Conservation (phyloP, 2,797 vertebrate genomes). For the Betta splendens region DNA sequence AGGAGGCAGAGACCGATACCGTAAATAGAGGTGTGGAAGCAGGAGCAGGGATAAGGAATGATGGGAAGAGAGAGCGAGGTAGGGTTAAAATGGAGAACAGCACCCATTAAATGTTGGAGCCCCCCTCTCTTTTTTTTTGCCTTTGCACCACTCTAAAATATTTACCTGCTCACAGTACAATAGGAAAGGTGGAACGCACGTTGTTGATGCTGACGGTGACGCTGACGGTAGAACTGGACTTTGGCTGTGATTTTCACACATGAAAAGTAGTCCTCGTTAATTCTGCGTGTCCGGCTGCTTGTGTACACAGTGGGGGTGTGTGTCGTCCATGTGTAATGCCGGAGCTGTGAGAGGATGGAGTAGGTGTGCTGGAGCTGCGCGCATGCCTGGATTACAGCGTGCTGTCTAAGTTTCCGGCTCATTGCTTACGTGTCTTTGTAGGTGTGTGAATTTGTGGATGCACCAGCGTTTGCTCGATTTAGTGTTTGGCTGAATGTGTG, state of each 20-base stretch:
- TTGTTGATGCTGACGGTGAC: constrained; percentile 21
- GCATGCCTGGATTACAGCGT: constrained; percentile 40
- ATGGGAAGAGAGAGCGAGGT: constrained; percentile 49
- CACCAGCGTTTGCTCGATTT: constrained; percentile 31
- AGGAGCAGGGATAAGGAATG: constrained; percentile 50
- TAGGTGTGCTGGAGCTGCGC: constrained; percentile 43
- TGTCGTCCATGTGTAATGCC: constrained; percentile 51
- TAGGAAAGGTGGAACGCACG: constrained; percentile 32
- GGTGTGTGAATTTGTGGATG: constrained; percentile 29
- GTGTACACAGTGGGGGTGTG: constrained; percentile 45
- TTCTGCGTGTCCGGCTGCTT: constrained; percentile 46
- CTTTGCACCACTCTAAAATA: constrained; percentile 67
- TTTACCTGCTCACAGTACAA: constrained; percentile 58
- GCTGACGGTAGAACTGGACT: constrained; percentile 23
- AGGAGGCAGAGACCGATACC: constrained; percentile 36
- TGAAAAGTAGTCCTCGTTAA: constrained; percentile 60
- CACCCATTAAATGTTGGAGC: constrained; percentile 73
- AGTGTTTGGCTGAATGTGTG: constrained; percentile 30
- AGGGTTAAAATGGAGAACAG: constrained; percentile 81
- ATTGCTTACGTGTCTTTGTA: constrained; percentile 35
- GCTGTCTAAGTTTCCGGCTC: constrained; percentile 33
- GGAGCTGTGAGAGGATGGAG: constrained; percentile 47
- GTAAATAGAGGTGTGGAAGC: constrained; percentile 50
- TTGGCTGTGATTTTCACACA: constrained; percentile 47
- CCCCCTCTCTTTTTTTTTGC: constrained; percentile 35